Evolutionary conservation across 1,140 invertebrate genomes (phyloP), one percentile per base, ranked within the genome.

Genomic region (Cecropterus lyciades): DNA sequence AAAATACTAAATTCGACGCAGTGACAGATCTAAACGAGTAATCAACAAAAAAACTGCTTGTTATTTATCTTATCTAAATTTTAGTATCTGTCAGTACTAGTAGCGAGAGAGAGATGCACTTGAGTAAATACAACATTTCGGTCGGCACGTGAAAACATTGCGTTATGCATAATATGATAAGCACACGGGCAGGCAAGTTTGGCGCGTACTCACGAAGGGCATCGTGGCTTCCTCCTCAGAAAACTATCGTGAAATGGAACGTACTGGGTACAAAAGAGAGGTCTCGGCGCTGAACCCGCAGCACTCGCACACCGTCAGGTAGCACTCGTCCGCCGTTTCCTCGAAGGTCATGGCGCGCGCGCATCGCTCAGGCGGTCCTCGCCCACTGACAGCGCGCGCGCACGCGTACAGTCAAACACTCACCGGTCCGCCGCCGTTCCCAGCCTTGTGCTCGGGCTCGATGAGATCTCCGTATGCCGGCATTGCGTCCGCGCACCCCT

Each of bases 271-370:
- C 77, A 93, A 78, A 52, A 89, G 84, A 48, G 85, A 79, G 66
- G 90, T 92, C 86, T 92, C 90, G 7, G 87, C 79, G 87, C 86
- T 92, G 82, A 90, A 93, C 67, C 91, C 90, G 81, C 92, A 93
- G 77, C 92, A 93, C 78, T 93, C 90, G 80, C 91, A 93, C 75
- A 92, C 87, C 45, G 82, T 89, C 33, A 91, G 79, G 79, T 85
- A 92, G 77, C 82, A 84, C 81, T 86, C 85, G 80, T 89, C 87
- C 67, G 74, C 85, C 69, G 78, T 77, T 82, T 89, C 85, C 81
- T 89, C 89, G 84, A 89, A 87, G 85, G 89, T 89, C 88, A 89
- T 91, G 81, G 84, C 87, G 86, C 88, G 87, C 87, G 84, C 87
- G 87, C 86, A 87, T 83, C 80, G 80, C 78, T 69, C 82, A 80